A percentile compares a stretch with the other conserved stretches of the same genome.
Evolutionary conservation across 2,797 vertebrate species (phyloP).

Genomic region (Rhinoraja longicauda): DNA sequence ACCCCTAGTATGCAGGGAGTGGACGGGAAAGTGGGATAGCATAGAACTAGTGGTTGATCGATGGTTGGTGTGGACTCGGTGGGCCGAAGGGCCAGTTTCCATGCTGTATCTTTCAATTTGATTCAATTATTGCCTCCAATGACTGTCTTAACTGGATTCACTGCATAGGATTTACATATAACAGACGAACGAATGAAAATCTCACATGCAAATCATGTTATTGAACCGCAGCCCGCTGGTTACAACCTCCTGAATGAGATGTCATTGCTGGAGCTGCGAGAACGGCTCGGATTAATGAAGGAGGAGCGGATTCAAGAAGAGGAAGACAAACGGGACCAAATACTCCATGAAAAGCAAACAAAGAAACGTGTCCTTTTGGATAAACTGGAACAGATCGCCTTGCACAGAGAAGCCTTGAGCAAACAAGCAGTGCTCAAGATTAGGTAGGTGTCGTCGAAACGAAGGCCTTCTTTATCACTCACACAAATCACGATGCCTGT

Average conservation of each 20-base stretch:
- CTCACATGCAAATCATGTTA: slow-evolving; percentile 7
- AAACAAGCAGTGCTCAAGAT: slow-evolving; percentile 66
- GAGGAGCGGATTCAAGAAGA: slow-evolving; percentile 58
- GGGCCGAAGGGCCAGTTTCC: too few species aligned
- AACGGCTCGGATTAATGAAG: slow-evolving; percentile 68
- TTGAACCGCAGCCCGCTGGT: slow-evolving; percentile 63
- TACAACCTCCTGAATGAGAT: slow-evolving; percentile 79
- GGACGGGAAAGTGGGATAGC: too few species aligned
- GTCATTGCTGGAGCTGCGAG: slow-evolving; percentile 77
- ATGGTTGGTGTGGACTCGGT: too few species aligned
- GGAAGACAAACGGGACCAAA: slow-evolving; percentile 68
- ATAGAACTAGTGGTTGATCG: too few species aligned
- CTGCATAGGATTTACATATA: background rate
- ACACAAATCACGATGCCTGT: too few species aligned
- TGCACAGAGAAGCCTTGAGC: slow-evolving; percentile 62
- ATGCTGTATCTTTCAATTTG: too few species aligned
- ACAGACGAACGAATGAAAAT: background rate
- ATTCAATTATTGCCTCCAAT: too few species aligned
- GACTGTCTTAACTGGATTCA: background rate
- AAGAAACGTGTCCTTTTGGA: slow-evolving; percentile 68
- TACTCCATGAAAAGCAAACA: slow-evolving; percentile 67
- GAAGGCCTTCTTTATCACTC: background rate
- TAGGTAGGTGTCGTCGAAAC: slow-evolving; percentile 37
- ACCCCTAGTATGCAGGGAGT: too few species aligned
- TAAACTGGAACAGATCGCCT: slow-evolving; percentile 64